These are phyloP conservation scores for Eudiplozoon nipponicum DNA, from an alignment of 2,888 invertebrate genomes.

Conservation along the genomic window DNA sequence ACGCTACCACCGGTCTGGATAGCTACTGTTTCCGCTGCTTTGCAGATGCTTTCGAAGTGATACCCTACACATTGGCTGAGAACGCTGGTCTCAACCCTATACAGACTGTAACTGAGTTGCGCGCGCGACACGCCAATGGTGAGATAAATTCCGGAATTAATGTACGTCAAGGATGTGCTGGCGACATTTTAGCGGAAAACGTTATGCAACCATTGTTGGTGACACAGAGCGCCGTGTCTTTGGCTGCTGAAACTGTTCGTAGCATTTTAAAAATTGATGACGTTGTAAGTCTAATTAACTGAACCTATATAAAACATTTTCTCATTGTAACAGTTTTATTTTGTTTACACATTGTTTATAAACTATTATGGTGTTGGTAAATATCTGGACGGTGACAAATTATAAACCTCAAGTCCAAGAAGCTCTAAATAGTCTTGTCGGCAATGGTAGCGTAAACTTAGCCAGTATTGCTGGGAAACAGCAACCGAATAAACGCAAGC, in stretches of 20 bases:
- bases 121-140: constrained; percentile 59
- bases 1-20: constrained; percentile 55
- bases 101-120: constrained; percentile 69
- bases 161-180: constrained; percentile 43
- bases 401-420: too few relatives aligned
- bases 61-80: constrained; percentile 59
- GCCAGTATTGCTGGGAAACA: too few relatives aligned
- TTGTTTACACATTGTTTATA: too few relatives aligned
- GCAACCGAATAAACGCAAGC: too few relatives aligned
- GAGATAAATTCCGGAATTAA: constrained; percentile 65
- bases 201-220: constrained; percentile 87
- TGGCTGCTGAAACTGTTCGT: constrained; percentile 77
- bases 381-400: too few relatives aligned
- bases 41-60: constrained; percentile 70
- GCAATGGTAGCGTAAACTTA: too few relatives aligned
- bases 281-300: constrained; percentile 36
- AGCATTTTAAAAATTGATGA: constrained; percentile 96
- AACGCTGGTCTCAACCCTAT: constrained; percentile 70
- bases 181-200: constrained; percentile 76
- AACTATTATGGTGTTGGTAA: too few relatives aligned
- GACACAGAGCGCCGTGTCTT: constrained; percentile 55
- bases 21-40: constrained; percentile 75
- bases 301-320: too few relatives aligned
- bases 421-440: too few relatives aligned
- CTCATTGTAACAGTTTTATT: too few relatives aligned